Evolutionary conservation across 2,113 vertebrate species (phyloP).

Genomic region (Nothobranchius furzeri): DNA sequence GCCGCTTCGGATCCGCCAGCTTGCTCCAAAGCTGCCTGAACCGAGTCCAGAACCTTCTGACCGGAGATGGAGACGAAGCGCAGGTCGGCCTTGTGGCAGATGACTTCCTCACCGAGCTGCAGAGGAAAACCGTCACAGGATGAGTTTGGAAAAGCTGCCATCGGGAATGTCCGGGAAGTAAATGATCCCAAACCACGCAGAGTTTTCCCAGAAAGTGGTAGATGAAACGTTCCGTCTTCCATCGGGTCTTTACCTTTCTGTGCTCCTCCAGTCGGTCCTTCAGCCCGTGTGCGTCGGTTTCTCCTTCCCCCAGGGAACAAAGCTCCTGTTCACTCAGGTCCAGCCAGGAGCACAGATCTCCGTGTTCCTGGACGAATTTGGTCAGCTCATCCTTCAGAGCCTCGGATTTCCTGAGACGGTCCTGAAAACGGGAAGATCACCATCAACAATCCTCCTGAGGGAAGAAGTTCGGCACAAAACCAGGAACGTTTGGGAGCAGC

Average conservation of each 20-base stretch:
- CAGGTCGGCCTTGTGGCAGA: conserved; percentile 97
- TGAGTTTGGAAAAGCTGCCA: not conserved
- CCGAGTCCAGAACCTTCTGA: conserved; percentile 90
- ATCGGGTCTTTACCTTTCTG: conserved; percentile 70
- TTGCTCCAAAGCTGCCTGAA: conserved; percentile 73
- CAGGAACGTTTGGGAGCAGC: too few species aligned
- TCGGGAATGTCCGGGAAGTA: conserved; percentile 11
- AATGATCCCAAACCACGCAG: not conserved
- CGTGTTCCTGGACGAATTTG: conserved; percentile 90
- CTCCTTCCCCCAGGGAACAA: conserved; percentile 76
- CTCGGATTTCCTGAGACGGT: conserved; percentile 83
- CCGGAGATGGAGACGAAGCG: conserved; percentile 95
- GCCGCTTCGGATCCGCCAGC: conserved; percentile 63
- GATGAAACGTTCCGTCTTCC: not conserved
- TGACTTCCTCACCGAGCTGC: conserved; percentile 90
- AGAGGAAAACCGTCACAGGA: not conserved
- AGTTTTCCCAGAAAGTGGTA: conserved; percentile 11
- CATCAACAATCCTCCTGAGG: not conserved
- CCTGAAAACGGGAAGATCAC: conserved; percentile 44
- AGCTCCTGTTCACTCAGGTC: conserved; percentile 86
- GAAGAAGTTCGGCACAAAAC: too few species aligned
- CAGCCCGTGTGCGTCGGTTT: conserved; percentile 75
- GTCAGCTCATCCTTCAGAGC: conserved; percentile 86
- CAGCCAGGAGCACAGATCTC: conserved; percentile 87
- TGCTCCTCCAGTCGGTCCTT: conserved; percentile 76